Evolutionary conservation across 2,888 invertebrate genomes (phyloP).

Genomic region (Hyalella azteca): DNA sequence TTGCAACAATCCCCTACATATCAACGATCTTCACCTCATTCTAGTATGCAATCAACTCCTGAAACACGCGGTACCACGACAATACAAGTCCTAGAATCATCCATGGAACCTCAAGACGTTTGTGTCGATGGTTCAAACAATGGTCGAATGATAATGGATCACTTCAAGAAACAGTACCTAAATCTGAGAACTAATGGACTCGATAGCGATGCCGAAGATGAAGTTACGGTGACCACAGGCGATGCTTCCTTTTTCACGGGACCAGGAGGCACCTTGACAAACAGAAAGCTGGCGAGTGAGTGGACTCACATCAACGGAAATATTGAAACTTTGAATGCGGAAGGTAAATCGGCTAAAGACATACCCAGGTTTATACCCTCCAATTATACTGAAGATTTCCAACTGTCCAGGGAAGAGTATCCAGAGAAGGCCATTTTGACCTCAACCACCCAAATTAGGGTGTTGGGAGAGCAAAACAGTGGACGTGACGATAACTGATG

Average conservation of each 20-base stretch:
- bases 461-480: not conserved
- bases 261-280: not conserved
- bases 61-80: not conserved
- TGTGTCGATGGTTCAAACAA: not conserved
- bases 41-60: not conserved
- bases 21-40: not conserved
- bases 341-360: not conserved
- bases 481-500: not conserved
- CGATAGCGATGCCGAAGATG: constrained; percentile 11
- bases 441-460: not conserved
- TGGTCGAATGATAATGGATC: not conserved
- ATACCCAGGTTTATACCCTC: not conserved
- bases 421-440: not conserved
- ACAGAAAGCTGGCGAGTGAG: not conserved
- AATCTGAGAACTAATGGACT: not conserved
- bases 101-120: too few relatives aligned
- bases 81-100: not conserved
- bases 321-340: not conserved
- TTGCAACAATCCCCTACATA: not conserved
- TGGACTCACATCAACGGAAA: not conserved
- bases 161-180: not conserved
- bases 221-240: constrained; percentile 28
- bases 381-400: not conserved
- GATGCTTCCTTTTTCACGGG: not conserved
- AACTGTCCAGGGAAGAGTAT: not conserved